These are phyloP conservation scores for Crocuta crocuta DNA, from an alignment of 2,113 vertebrate genomes.

Conservation along the genomic window DNA sequence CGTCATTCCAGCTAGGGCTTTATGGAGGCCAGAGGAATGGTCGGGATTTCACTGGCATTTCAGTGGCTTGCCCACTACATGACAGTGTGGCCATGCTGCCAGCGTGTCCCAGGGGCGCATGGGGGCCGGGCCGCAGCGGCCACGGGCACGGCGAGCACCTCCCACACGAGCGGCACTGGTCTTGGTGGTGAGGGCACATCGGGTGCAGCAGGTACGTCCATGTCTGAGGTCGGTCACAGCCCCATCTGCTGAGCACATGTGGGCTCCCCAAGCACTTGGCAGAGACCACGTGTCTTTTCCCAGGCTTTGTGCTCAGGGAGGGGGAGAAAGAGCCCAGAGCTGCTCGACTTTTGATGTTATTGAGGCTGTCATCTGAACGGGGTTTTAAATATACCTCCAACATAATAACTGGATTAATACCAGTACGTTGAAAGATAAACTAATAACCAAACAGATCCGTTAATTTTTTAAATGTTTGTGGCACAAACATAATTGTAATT, in stretches of 20 bases:
- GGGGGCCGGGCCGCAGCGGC: neutral
- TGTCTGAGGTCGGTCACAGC: neutral
- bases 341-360: slow-evolving; percentile 49
- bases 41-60: accelerated
- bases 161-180: neutral
- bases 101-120: accelerated
- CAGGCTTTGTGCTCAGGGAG: slow-evolving; percentile 21
- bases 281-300: neutral
- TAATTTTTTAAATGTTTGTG: slow-evolving; percentile 70
- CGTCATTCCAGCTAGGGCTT: accelerated
- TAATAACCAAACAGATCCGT: slow-evolving; percentile 58
- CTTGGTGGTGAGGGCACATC: neutral
- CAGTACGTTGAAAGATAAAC: slow-evolving; percentile 68
- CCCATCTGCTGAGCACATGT: slow-evolving; percentile 60
- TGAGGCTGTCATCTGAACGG: slow-evolving; percentile 55
- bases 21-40: neutral
- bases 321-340: neutral
- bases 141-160: neutral
- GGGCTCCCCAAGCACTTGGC: neutral
- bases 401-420: slow-evolving; percentile 75
- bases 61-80: no score
- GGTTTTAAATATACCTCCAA: neutral
- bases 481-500: slow-evolving; percentile 68
- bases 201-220: neutral
- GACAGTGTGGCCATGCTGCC: accelerated